Evolutionary conservation across 2,797 vertebrate species (phyloP).

Genomic region (Pangasius larnaudii): DNA sequence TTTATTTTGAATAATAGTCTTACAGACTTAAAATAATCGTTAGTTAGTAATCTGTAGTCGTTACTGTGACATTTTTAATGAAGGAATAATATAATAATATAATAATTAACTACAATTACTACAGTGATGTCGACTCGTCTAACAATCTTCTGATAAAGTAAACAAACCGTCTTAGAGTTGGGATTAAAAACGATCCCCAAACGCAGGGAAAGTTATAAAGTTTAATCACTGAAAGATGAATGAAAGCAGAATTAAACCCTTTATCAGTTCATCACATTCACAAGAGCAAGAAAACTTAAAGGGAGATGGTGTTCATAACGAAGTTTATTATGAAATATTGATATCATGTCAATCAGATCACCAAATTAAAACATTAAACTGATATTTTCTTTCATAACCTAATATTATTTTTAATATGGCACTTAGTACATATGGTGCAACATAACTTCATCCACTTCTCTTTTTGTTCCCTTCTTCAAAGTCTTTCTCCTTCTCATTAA

Average conservation of each 20-base stretch:
- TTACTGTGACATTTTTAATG: neutral
- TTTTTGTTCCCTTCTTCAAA: neutral
- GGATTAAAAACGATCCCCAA: neutral
- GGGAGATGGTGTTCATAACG: conserved; percentile 56
- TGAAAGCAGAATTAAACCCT: neutral
- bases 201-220: neutral
- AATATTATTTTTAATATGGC: conserved; percentile 58
- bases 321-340: conserved; percentile 66
- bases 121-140: neutral
- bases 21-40: no score
- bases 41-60: neutral
- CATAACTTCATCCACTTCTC: conserved; percentile 40
- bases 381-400: conserved; percentile 59
- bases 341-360: conserved; percentile 64
- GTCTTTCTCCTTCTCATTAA: neutral
- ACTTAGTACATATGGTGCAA: conserved; percentile 59
- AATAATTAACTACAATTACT: no score
- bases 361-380: conserved; percentile 63
- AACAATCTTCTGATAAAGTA: neutral
- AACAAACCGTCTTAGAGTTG: neutral
- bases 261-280: neutral
- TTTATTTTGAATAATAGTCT: no score
- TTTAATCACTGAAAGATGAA: neutral
- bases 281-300: neutral
- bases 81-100: neutral